Conservation (phyloP, 2,113 vertebrate species). For the Scomber japonicus region DNA sequence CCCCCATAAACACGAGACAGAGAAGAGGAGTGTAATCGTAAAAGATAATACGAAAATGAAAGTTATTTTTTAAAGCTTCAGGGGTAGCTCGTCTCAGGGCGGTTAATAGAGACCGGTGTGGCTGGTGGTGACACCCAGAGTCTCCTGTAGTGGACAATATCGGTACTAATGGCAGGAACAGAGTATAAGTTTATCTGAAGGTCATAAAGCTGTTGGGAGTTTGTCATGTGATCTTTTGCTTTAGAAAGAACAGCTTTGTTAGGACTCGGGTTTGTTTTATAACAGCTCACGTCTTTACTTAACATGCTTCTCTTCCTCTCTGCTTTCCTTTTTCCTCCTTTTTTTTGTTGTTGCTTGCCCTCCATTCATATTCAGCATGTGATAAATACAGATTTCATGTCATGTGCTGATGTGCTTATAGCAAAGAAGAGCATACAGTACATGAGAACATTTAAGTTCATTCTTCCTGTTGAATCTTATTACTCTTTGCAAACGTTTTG, state of each 20-base stretch:
- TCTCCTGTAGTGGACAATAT: slow-evolving; percentile 35
- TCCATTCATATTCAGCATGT: neutral
- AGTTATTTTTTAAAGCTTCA: too few relatives aligned
- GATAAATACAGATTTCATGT: slow-evolving; percentile 15
- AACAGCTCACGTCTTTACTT: neutral
- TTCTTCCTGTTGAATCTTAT: neutral
- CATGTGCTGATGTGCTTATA: neutral
- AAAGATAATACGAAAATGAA: too few relatives aligned
- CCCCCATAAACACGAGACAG: too few relatives aligned
- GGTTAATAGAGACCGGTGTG: neutral
- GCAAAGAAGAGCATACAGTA: neutral
- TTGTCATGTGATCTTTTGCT: slow-evolving; percentile 60
- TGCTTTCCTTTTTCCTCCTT: neutral
- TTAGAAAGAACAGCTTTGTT: slow-evolving; percentile 47
- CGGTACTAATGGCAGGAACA: slow-evolving; percentile 6
- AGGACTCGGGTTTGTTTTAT: neutral
- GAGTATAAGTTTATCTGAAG: slow-evolving; percentile 46
- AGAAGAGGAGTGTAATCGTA: too few relatives aligned
- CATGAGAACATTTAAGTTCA: neutral
- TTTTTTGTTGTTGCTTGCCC: neutral
- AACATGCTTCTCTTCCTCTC: neutral
- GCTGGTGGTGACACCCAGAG: slow-evolving; percentile 7
- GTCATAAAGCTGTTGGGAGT: slow-evolving; percentile 47
- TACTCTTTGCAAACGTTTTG: neutral
- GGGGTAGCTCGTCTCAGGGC: neutral